These are phyloP conservation scores for Globia sparganii DNA, from an alignment of 2,888 invertebrate species.

Conservation along the genomic window DNA sequence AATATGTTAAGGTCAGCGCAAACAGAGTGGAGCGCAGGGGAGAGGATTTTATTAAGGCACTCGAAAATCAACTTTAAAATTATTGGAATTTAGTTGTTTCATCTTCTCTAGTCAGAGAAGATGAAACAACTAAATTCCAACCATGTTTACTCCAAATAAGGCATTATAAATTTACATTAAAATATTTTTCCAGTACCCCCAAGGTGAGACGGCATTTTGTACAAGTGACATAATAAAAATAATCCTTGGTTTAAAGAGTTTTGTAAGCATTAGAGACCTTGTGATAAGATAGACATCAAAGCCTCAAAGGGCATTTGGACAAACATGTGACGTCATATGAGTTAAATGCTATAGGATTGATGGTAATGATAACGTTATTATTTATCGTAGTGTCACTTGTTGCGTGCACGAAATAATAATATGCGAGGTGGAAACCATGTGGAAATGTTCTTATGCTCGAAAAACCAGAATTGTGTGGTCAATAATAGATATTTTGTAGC, in stretches of 20 bases:
- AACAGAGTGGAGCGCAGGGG: too few relatives aligned
- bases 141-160: conserved; percentile 1
- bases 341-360: conserved; percentile 34
- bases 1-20: too few relatives aligned
- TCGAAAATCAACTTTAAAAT: too few relatives aligned
- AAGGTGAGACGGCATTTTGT: conserved; percentile 54
- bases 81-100: too few relatives aligned
- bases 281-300: conserved; percentile 72
- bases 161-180: conserved; percentile 4
- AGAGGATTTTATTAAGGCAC: too few relatives aligned
- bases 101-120: too few relatives aligned
- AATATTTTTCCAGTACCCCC: conserved; percentile 29
- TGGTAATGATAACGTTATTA: conserved; percentile 20
- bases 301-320: conserved; percentile 72
- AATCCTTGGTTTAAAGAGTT: conserved; percentile 65
- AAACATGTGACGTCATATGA: conserved; percentile 74
- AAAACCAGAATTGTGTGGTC: too few relatives aligned
- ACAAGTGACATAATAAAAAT: conserved; percentile 62
- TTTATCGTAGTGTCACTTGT: background rate
- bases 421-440: too few relatives aligned
- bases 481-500: too few relatives aligned
- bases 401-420: background rate
- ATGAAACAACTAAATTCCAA: background rate
- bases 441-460: too few relatives aligned
- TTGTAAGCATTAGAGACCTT: conserved; percentile 71